A percentile compares a stretch with the other conserved stretches of the same genome.
These are phyloP conservation scores for Platanista minor DNA, from an alignment of 2,113 vertebrate genomes.

Conservation along the genomic window DNA sequence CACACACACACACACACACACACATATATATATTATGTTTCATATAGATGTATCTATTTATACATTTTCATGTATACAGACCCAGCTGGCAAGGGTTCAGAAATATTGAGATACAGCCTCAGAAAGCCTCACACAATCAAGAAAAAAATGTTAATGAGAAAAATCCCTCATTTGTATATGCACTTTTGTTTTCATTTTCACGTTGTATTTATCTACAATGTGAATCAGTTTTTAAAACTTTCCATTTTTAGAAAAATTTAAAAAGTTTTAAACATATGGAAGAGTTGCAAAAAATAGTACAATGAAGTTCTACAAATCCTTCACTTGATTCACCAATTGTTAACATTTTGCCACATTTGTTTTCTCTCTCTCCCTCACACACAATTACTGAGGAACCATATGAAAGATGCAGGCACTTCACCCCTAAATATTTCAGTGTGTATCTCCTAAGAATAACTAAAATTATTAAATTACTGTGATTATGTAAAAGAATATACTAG, in stretches of 20 bases:
- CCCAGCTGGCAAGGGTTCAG: constrained; percentile 18
- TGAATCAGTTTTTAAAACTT: background rate
- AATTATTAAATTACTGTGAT: background rate
- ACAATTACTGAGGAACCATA: background rate
- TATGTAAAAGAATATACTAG: background rate
- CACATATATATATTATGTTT: background rate
- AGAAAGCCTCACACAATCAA: constrained; percentile 20
- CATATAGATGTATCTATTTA: background rate
- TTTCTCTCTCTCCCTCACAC: background rate
- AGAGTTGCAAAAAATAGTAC: background rate
- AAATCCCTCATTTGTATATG: background rate
- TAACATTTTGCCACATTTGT: background rate
- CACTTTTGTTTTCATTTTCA: constrained; percentile 2
- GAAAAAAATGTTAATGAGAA: constrained; percentile 23
- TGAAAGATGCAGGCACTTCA: background rate
- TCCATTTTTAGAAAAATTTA: background rate
- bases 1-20: too few relatives aligned
- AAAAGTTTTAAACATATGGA: background rate
- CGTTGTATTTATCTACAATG: background rate
- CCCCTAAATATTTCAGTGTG: background rate
- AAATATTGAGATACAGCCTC: background rate
- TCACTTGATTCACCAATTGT: background rate
- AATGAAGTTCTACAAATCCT: background rate
- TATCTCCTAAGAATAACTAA: background rate
- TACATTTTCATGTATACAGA: background rate